Evolutionary conservation across 2,113 vertebrate species (phyloP), one percentile per base, ranked within the genome.

Genomic region (Nicator chloris): DNA sequence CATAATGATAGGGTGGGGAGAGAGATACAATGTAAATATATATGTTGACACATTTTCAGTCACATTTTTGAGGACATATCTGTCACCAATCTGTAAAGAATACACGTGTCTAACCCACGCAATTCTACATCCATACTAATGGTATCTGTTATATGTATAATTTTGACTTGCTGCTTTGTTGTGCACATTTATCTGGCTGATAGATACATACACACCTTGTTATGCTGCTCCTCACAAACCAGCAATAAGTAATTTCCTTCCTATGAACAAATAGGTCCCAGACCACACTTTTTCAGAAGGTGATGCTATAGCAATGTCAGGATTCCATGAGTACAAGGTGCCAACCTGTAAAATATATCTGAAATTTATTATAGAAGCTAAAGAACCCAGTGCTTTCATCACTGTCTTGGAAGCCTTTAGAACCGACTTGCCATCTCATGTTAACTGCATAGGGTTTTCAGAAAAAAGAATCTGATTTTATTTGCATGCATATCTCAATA

Each of bases 401-500:
- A 68, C 51, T 80, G 28, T 59, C 80, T 90, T 59, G 69, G 82
- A 94, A 88, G 72, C 44, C 27, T 88, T 93, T 44, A 70, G 64
- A 95, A 90, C 44, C 0, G 0, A 71, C 68, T 70, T 93, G 91
- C 54, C 47, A 86, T 73, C 88, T 93, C 76, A 81, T 50, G 60
- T 83, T 93, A 94, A 81, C 86, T 78, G 72, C 92, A 77, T 0
- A 70, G 54, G 27, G 11, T 61, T 88, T 97, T 88, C 94, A 91
- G 45, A 94, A 88, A 75, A 27, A 57, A 63, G 72, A 83, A 84
- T 81, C 80, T 93, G 90, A 90, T 96, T 88, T 90, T 81, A 92
- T 96, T 95, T 96, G 94, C 92, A 93, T 90, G 82, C 69, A 49
- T 94, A 95, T 97, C 95, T 97, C 94, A 93, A 83, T 86, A 81